Percentiles rank a stretch among this genome's conserved stretches.
Conservation (phyloP, 2,113 vertebrate species). For the Tor tambroides region DNA sequence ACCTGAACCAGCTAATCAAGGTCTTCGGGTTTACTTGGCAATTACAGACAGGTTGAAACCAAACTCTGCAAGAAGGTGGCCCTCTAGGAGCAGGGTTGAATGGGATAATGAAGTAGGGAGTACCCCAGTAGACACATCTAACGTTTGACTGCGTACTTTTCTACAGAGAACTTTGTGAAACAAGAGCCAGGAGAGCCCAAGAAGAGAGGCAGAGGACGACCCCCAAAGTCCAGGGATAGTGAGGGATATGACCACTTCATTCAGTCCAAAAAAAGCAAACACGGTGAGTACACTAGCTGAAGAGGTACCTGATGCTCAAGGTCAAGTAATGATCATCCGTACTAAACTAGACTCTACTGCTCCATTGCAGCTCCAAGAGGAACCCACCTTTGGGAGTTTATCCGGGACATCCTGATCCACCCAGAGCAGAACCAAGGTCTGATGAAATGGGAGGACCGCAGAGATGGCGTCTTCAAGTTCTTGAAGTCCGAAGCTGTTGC, state of each 20-base stretch:
- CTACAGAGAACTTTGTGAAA: constrained; percentile 71
- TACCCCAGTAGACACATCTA: background rate
- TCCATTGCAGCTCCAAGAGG: constrained; percentile 85
- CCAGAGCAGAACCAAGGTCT: constrained; percentile 91
- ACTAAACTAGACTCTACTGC: background rate
- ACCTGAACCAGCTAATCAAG: background rate
- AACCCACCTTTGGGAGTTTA: constrained; percentile 97
- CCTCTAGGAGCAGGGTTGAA: background rate
- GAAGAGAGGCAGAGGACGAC: constrained; percentile 90
- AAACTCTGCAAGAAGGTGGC: background rate
- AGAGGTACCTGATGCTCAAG: background rate
- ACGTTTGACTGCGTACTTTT: background rate
- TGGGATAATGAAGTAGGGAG: background rate
- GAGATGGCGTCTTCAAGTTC: constrained; percentile 93
- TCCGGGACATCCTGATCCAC: constrained; percentile 93
- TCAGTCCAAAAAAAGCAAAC: constrained; percentile 86
- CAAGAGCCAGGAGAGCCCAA: constrained; percentile 80
- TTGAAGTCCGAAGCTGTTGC: constrained; percentile 95
- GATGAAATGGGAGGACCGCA: constrained; percentile 96
- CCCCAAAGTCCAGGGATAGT: constrained; percentile 80
- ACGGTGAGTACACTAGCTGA: constrained; percentile 75
- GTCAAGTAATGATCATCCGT: too few species aligned
- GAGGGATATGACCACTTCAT: constrained; percentile 77
- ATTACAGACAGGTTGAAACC: background rate
- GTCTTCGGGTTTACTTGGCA: background rate